These are phyloP conservation scores for Drosophila robusta DNA, from an alignment of 2,888 invertebrate species.

Conservation along the genomic window DNA sequence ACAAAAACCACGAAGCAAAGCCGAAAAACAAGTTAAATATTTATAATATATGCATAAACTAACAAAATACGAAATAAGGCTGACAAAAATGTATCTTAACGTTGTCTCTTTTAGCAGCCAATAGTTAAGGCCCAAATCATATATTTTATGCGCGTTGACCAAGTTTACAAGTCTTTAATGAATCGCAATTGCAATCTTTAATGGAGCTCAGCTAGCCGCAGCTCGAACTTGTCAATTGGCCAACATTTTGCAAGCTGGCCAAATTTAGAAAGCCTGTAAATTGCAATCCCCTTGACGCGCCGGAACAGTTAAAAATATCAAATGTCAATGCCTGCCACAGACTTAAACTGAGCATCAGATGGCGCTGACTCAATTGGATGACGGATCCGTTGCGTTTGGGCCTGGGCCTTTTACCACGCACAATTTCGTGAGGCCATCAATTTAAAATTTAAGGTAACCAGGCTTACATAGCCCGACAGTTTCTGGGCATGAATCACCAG, in stretches of 20 bases:
- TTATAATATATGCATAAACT: constrained; percentile 67
- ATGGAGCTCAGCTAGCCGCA: not conserved
- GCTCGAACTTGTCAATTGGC: constrained; percentile 13
- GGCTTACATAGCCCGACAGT: constrained; percentile 39
- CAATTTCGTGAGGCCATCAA: constrained; percentile 38
- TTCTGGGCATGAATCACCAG: constrained; percentile 46
- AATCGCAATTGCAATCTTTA: constrained; percentile 18
- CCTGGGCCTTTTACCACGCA: constrained; percentile 16
- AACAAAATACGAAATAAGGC: constrained; percentile 58
- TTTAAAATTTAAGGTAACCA: constrained; percentile 52
- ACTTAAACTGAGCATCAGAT: constrained; percentile 19
- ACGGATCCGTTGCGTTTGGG: constrained; percentile 7
- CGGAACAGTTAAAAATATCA: constrained; percentile 57
- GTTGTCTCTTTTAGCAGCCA: constrained; percentile 31
- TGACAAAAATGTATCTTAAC: constrained; percentile 57
- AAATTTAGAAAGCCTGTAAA: constrained; percentile 73
- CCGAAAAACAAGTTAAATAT: constrained; percentile 68
- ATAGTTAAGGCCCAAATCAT: constrained; percentile 25
- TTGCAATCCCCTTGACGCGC: constrained; percentile 40
- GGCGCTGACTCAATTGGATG: constrained; percentile 37
- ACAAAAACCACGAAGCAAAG: constrained; percentile 55
- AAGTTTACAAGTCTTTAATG: constrained; percentile 6
- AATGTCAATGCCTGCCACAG: constrained; percentile 67
- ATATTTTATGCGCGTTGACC: constrained; percentile 28
- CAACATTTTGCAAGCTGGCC: constrained; percentile 46